Base-by-base conservation (phyloP, 2,113 vertebrate genomes). In the Sorex fumeus region DNA sequence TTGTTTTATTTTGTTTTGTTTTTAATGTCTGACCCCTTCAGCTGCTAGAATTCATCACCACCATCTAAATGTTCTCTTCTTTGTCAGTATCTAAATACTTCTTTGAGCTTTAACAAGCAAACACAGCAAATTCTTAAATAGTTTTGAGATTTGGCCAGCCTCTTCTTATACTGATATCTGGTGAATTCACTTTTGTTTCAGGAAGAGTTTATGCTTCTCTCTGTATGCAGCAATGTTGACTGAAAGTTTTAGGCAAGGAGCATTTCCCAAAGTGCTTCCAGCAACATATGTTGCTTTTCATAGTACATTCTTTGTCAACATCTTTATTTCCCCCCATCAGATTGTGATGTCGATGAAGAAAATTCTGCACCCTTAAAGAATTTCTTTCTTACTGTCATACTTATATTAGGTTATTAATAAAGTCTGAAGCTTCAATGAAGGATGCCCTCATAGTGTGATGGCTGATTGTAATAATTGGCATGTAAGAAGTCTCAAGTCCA, bases 41-140 rank as follows among this genome's bases (percentile, higher is more conserved):
- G 78, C 76, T 72, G 93, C 85, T 15, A 30, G 74, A 94, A 96
- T 94, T 83, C 90, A 96, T 91, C 93, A 91, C 83, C 32, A 70
- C n/a, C 30, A 30, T 47, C 71, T 76, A 83, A 93, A 80, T 1
- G 15, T 1, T 21, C 32, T 66, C 34, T 90, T 88, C 18, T 27
- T 88, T 93, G 4, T 86, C 34, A 47, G 28, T 70, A 50, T 74
- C 83, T 75, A 78, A 94, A 84, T 10, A 77, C 23, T 69, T 85
- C 6, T 25, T 21, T 69, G 72, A 86, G 76, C 23, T 80, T 84
- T 94, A 91, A 34, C 6, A 84, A 82, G 86, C 77, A 78, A 92
- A 27, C 57, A 30, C 60, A 84, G 72, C 57, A 71, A 67, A 88
- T 93, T 77, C 32, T n/a, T 45, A 45, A 88, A 60, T 43, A 87